Conservation (phyloP, 92 coral and sea anemone genomes). For the Paramuricea clavata region DNA sequence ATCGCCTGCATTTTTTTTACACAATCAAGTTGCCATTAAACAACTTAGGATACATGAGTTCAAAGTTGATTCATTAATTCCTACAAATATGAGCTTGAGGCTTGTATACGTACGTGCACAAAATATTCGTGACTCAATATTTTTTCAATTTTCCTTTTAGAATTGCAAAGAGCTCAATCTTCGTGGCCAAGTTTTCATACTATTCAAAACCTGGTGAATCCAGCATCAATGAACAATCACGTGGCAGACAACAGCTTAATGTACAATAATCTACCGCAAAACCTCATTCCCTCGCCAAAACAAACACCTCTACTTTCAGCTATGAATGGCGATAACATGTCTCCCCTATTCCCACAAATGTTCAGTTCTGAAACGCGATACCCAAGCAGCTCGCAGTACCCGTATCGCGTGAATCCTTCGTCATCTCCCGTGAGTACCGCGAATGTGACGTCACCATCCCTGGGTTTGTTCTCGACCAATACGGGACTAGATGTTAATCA, state of each 20-base stretch:
- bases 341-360: conserved; percentile 47
- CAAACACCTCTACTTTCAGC: conserved; percentile 18
- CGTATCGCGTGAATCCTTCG: conserved; percentile 37
- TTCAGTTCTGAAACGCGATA: conserved; percentile 34
- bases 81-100: too few relatives aligned
- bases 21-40: too few relatives aligned
- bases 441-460: conserved; percentile 43
- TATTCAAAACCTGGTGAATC: conserved; percentile 39
- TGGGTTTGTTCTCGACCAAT: conserved; percentile 2
- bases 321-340: conserved; percentile 37
- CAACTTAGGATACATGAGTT: too few relatives aligned
- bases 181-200: conserved; percentile 46
- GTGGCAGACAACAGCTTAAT: conserved; percentile 7
- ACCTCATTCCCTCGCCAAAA: conserved; percentile 28
- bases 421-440: conserved; percentile 43
- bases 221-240: conserved; percentile 34
- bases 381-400: conserved; percentile 42
- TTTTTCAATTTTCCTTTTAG: neutral
- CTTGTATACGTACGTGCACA: neutral
- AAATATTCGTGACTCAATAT: neutral
- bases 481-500: conserved; percentile 34
- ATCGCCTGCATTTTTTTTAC: too few relatives aligned
- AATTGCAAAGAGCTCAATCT: conserved; percentile 31
- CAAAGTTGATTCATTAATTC: too few relatives aligned
- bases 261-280: conserved; percentile 38